Percentiles rank a stretch among this genome's conserved stretches.
Conservation (phyloP, 2,797 vertebrate genomes). For the Leucoraja ocellata region DNA sequence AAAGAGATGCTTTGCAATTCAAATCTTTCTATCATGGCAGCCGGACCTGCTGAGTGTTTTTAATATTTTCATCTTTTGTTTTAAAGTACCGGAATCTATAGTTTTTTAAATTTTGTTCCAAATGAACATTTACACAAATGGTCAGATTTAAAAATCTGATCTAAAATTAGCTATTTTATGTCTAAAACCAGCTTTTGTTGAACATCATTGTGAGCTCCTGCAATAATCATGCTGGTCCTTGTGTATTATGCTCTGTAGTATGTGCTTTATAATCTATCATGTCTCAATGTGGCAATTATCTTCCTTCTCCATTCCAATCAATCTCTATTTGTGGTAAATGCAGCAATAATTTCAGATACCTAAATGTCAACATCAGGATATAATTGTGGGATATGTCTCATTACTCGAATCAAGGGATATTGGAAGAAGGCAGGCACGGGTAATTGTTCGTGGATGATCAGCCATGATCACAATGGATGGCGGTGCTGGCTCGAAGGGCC, state of each 20-base stretch:
- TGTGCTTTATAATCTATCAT: slow-evolving; percentile 15
- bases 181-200: background rate
- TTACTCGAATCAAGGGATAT: background rate
- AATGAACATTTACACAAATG: background rate
- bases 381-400: slow-evolving; percentile 19
- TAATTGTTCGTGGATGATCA: too few relatives aligned
- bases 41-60: background rate
- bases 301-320: slow-evolving; percentile 31
- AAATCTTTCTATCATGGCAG: background rate
- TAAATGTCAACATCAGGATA: slow-evolving; percentile 3
- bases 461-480: too few relatives aligned
- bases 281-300: slow-evolving; percentile 1
- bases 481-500: too few relatives aligned
- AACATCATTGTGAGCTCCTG: background rate
- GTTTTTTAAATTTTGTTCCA: background rate
- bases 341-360: slow-evolving; percentile 21
- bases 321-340: slow-evolving; percentile 23
- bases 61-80: background rate
- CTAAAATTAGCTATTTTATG: background rate
- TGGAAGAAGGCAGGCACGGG: too few relatives aligned
- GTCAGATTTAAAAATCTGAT: background rate
- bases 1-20: too few relatives aligned
- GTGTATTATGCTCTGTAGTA: background rate
- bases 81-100: background rate
- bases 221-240: background rate